These are phyloP conservation scores for Aurelia sp. DNA, from an alignment of 30 jellyfish, hydroid and myxozoan genomes.

Conservation along the genomic window DNA sequence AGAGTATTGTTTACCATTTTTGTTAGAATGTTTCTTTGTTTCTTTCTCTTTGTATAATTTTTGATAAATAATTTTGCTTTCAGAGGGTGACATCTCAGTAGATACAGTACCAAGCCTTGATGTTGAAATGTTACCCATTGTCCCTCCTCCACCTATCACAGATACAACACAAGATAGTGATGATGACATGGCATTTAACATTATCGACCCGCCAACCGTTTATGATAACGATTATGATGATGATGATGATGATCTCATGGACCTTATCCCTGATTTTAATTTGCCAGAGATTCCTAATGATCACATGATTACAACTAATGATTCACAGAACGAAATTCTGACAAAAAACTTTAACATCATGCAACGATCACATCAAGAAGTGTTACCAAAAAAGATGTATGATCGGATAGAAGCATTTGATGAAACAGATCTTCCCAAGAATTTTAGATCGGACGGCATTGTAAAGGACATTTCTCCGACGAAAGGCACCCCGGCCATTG, in stretches of 20 bases:
- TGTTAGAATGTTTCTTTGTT: too few relatives aligned
- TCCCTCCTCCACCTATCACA: constrained; percentile 69
- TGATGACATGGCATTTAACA: constrained; percentile 30
- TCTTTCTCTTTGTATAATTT: not conserved
- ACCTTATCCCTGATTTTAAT: not conserved
- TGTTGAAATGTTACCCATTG: constrained; percentile 55
- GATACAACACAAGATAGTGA: constrained; percentile 37
- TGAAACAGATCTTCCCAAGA: too few relatives aligned
- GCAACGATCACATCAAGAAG: too few relatives aligned
- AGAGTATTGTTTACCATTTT: too few relatives aligned
- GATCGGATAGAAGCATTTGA: too few relatives aligned
- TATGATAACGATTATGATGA: constrained; percentile 22
- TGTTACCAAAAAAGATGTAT: too few relatives aligned
- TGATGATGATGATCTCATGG: constrained; percentile 7
- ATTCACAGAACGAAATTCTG: too few relatives aligned
- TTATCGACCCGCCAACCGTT: constrained; percentile 63
- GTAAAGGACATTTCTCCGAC: too few relatives aligned
- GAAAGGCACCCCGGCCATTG: not conserved
- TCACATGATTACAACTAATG: too few relatives aligned
- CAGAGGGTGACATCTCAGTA: not conserved
- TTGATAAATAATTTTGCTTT: not conserved
- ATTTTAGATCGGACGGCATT: too few relatives aligned
- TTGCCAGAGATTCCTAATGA: not conserved
- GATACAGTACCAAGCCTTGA: constrained; percentile 31
- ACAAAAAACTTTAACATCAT: too few relatives aligned